Evolutionary conservation across 1,140 invertebrate species (phyloP).

Genomic region (Hetaerina americana): DNA sequence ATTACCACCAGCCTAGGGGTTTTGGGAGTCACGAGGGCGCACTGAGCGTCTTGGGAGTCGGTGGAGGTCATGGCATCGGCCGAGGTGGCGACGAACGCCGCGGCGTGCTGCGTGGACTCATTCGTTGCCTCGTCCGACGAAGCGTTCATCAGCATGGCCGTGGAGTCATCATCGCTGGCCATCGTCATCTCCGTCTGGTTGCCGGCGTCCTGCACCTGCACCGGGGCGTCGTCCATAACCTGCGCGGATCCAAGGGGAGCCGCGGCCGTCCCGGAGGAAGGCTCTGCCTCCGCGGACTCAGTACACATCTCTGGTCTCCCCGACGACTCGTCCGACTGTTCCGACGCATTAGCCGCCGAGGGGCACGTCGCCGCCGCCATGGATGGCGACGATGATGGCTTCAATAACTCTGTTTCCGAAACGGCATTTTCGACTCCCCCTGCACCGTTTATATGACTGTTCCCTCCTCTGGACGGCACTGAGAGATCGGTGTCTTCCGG

Average conservation of each 20-base stretch:
- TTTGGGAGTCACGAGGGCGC: slow-evolving; percentile 1
- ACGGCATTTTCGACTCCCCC: neutral
- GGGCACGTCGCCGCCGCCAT: neutral
- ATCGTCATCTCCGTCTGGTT: slow-evolving; percentile 59
- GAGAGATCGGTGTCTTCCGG: neutral
- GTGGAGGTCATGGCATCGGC: slow-evolving; percentile 7
- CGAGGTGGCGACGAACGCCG: neutral
- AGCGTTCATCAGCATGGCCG: neutral
- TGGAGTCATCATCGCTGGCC: slow-evolving; percentile 25
- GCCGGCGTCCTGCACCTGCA: slow-evolving; percentile 57
- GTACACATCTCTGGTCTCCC: neutral
- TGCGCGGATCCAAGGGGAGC: neutral
- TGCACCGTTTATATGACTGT: neutral
- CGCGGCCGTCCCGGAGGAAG: neutral
- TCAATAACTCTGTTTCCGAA: neutral
- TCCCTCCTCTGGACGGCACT: neutral
- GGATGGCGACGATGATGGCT: neutral
- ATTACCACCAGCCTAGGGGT: slow-evolving; percentile 7
- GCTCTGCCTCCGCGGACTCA: no score
- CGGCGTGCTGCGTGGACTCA: neutral
- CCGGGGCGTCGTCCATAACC: slow-evolving; percentile 10
- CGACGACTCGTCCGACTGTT: neutral
- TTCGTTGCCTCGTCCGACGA: slow-evolving; percentile 2
- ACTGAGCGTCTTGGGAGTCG: neutral
- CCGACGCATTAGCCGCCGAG: neutral